Base-by-base conservation (phyloP, 2,888 invertebrate genomes). In the Sarcophaga carnaria region DNA sequence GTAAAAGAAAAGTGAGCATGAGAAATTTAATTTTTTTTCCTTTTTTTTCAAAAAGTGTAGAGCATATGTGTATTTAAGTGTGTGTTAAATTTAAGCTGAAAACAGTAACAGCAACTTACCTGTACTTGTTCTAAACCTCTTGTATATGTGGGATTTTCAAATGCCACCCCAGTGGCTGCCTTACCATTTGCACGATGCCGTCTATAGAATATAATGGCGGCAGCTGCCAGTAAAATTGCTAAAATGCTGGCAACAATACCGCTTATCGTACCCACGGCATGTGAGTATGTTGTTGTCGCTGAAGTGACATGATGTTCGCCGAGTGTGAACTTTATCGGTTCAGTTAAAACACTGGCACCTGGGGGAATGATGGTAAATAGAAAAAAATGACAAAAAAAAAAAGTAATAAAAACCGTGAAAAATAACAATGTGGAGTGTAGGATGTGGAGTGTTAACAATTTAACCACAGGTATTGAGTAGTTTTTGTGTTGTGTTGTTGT, bases 141-240 rank as follows among this genome's bases (percentile, higher is more conserved):
- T 88, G 97, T 94, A 93, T 97, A 97, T 92, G 97, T 97, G 12
- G 97, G 97, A 93, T 97, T 97, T 93, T 97, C 97, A 92, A 97
- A 97, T 20, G 97, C 97, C 81, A 97, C 96, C 87, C 96, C 96
- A 90, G 96, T 95, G 86, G 95, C 91, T 22, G 91, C 90, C 88
- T 93, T 92, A 76, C 91, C 90, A 74, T 91, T 90, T 75, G 91
- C 92, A 79, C 92, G 92, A 84, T 92, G 91, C 27, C 93, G 93
- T 54, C 93, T 92, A 88, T 93, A 93, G 88, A 93, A 91, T 72
- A 94, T 89, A 89, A 93, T 93, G 78, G 93, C 92, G n/a, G 92
- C 92, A 4, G 91, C 93, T 47, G 93, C 93, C 80, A 94, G 85
- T 22, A 92, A 82, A 54, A 94, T 91, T 84, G 93, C 93, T 88